Evolutionary conservation across 2,797 vertebrate species (phyloP).

Genomic region (Amblyopsis hoosieri): DNA sequence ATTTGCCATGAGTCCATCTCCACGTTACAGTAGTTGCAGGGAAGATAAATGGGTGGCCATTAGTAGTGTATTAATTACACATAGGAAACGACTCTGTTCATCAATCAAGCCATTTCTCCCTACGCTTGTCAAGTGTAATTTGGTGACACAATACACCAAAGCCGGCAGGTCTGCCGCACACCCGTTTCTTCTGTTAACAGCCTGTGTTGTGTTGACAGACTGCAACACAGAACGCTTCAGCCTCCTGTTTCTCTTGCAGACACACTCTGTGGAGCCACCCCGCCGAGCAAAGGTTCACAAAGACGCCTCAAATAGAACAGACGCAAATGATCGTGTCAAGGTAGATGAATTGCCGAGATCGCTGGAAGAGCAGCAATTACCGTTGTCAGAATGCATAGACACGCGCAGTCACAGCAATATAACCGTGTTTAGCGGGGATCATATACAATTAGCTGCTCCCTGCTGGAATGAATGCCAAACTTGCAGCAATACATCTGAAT

Average conservation of each 20-base stretch:
- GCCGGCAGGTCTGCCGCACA: constrained; percentile 53
- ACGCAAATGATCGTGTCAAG: constrained; percentile 74
- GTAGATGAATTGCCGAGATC: constrained; percentile 75
- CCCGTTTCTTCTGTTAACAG: constrained; percentile 62
- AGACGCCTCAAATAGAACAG: constrained; percentile 70
- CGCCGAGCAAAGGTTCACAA: constrained; percentile 69
- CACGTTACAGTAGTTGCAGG: constrained; percentile 42
- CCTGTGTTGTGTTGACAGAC: constrained; percentile 66
- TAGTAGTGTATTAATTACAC: constrained; percentile 85
- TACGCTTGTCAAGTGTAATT: constrained; percentile 77
- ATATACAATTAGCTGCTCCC: constrained; percentile 62
- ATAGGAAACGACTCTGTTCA: constrained; percentile 79
- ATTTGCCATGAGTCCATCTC: constrained; percentile 57
- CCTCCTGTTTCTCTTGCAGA: constrained; percentile 59
- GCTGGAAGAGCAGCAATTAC: constrained; percentile 69
- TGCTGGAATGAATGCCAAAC: constrained; percentile 55
- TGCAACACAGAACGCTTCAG: constrained; percentile 65
- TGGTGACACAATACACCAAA: constrained; percentile 68
- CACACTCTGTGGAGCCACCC: constrained; percentile 44
- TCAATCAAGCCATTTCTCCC: constrained; percentile 77
- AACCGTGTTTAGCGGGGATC: constrained; percentile 52
- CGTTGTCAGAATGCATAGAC: constrained; percentile 65
- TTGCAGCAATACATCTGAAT: constrained; percentile 34
- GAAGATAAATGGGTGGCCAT: constrained; percentile 77
- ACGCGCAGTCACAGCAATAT: constrained; percentile 31